Evolutionary conservation across 2,113 vertebrate species (phyloP).

Genomic region (Glaucomys volans): DNA sequence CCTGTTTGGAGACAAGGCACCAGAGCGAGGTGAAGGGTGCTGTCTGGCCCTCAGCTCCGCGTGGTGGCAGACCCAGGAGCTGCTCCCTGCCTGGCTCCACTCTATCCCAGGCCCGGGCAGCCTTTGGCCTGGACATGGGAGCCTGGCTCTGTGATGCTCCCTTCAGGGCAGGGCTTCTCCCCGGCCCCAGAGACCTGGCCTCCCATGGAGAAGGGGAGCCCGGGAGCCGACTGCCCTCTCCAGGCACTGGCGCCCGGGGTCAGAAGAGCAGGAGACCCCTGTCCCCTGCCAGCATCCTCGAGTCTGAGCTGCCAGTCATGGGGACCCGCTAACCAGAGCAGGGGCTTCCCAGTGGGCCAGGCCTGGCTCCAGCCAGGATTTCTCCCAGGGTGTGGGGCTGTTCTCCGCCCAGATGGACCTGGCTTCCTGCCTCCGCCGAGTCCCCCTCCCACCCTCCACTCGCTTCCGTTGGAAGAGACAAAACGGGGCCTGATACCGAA

Average conservation of each 20-base stretch:
- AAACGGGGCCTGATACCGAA: background rate
- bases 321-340: fast-evolving
- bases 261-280: fast-evolving
- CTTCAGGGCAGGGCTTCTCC: background rate
- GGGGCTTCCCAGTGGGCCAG: fast-evolving
- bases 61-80: no score
- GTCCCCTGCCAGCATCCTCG: no score
- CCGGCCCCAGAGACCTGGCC: background rate
- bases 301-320: background rate
- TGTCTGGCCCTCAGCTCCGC: background rate
- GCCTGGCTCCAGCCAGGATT: background rate
- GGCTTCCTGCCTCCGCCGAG: background rate
- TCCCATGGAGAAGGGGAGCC: no score
- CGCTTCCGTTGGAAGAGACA: background rate
- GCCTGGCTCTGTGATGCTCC: background rate
- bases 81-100: fast-evolving
- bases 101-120: background rate
- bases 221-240: no score
- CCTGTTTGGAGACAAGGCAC: background rate
- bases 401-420: background rate
- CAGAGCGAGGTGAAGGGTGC: background rate
- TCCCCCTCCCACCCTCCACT: background rate
- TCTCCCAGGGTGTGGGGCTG: background rate
- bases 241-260: background rate
- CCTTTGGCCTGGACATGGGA: background rate